A percentile compares a stretch with the other conserved stretches of the same genome.
Conservation (phyloP, 2,113 vertebrate species). For the Mola mola region DNA sequence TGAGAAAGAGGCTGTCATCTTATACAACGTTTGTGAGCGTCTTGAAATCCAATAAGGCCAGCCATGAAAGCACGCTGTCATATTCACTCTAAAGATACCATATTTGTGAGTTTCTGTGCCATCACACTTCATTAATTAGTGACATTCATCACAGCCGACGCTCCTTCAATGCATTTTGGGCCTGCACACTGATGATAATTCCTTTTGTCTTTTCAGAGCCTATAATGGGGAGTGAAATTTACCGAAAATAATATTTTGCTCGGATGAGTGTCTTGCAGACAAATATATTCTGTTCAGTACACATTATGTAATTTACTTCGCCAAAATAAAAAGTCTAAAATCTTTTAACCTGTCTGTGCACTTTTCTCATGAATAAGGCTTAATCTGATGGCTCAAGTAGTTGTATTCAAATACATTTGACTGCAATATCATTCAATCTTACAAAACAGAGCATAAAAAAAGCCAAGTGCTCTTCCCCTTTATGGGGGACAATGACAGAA, state of each 20-base stretch:
- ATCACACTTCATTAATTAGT: conserved; percentile 58
- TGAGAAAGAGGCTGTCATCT: neutral
- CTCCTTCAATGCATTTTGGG: conserved; percentile 17
- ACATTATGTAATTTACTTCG: conserved; percentile 13
- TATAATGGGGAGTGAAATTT: conserved; percentile 31
- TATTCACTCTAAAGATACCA: conserved; percentile 31
- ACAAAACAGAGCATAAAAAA: no score
- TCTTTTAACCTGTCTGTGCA: conserved; percentile 6
- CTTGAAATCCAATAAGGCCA: conserved; percentile 5
- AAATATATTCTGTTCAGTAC: conserved; percentile 14
- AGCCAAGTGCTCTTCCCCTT: no score
- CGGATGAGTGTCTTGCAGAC: conserved; percentile 21
- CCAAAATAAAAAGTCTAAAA: conserved; percentile 1
- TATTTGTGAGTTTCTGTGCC: conserved; percentile 44
- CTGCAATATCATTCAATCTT: neutral
- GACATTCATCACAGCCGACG: conserved; percentile 46
- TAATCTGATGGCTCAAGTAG: no score
- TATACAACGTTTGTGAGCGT: neutral
- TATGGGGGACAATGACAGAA: neutral
- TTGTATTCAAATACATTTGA: neutral
- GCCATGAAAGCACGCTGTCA: conserved; percentile 25
- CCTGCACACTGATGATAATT: conserved; percentile 46
- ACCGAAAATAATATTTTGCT: conserved; percentile 30
- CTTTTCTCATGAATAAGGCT: neutral
- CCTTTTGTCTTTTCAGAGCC: conserved; percentile 41